Conservation (phyloP, 2,113 vertebrate genomes). For the Apodemus sylvaticus region DNA sequence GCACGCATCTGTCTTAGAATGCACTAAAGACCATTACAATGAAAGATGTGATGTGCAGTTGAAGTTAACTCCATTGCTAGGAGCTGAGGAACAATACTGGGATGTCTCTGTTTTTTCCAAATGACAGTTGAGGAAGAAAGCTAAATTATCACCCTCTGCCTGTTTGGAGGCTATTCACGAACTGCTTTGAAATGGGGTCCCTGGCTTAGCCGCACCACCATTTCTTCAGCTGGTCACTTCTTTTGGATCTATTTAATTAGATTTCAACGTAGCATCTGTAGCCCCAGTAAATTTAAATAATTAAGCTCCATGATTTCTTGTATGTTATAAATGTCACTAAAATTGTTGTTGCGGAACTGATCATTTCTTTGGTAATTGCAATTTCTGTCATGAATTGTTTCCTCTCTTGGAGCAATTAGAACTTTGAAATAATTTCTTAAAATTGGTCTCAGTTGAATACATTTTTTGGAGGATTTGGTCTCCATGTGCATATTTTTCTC, state of each 20-base stretch:
- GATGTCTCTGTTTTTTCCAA: conserved; percentile 8
- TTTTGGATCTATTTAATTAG: conserved; percentile 84
- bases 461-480: background rate
- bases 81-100: conserved; percentile 64
- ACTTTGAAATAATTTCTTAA: conserved; percentile 82
- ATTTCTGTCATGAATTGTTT: conserved; percentile 83
- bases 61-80: conserved; percentile 72
- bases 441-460: conserved; percentile 71
- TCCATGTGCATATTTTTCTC: conserved; percentile 32
- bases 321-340: conserved; percentile 86
- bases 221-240: conserved; percentile 78
- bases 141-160: conserved; percentile 68
- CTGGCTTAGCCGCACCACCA: conserved; percentile 72
- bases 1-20: background rate
- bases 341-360: conserved; percentile 82
- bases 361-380: conserved; percentile 85
- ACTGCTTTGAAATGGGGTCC: conserved; percentile 77
- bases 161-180: conserved; percentile 76
- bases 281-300: conserved; percentile 84
- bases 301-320: conserved; percentile 85
- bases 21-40: background rate
- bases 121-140: conserved; percentile 66
- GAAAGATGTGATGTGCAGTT: conserved; percentile 51
- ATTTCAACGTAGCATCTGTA: conserved; percentile 81
- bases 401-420: conserved; percentile 81